Conservation (phyloP, 92 coral and sea anemone species). For the Scolanthus callimorphus region DNA sequence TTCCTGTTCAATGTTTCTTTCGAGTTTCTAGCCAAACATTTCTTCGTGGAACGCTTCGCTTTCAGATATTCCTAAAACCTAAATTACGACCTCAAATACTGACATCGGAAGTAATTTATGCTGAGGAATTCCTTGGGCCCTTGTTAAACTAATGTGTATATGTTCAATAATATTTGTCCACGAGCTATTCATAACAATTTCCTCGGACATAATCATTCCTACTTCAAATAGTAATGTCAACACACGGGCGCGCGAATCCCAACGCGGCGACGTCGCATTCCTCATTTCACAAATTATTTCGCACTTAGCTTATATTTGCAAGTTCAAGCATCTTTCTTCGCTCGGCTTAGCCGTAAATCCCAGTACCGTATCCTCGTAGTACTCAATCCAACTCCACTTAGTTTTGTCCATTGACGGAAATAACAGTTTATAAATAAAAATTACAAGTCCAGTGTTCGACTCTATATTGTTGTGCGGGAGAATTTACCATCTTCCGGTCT, state of each 20-base stretch:
- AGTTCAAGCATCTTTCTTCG: neutral
- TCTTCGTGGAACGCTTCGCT: neutral
- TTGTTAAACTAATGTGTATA: conserved; percentile 61
- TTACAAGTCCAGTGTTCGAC: conserved; percentile 2
- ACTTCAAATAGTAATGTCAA: conserved; percentile 23
- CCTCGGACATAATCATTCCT: conserved; percentile 39
- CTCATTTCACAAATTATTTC: neutral
- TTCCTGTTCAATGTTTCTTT: conserved; percentile 20
- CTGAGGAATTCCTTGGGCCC: conserved; percentile 75
- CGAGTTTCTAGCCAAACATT: conserved; percentile 13
- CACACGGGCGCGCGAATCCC: neutral
- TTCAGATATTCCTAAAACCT: no score
- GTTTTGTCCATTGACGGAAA: neutral
- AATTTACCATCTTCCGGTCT: neutral
- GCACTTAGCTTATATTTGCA: neutral
- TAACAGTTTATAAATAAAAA: conserved; percentile 2
- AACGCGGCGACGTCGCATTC: no score
- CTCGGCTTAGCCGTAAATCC: neutral
- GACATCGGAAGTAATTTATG: conserved; percentile 84
- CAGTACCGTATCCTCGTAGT: neutral
- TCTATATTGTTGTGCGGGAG: neutral
- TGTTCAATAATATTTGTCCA: conserved; percentile 70
- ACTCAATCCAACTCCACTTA: neutral
- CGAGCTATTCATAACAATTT: conserved; percentile 70
- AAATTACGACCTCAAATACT: no score